Conservation (phyloP, 2,888 invertebrate genomes). For the Escarpia spicata region DNA sequence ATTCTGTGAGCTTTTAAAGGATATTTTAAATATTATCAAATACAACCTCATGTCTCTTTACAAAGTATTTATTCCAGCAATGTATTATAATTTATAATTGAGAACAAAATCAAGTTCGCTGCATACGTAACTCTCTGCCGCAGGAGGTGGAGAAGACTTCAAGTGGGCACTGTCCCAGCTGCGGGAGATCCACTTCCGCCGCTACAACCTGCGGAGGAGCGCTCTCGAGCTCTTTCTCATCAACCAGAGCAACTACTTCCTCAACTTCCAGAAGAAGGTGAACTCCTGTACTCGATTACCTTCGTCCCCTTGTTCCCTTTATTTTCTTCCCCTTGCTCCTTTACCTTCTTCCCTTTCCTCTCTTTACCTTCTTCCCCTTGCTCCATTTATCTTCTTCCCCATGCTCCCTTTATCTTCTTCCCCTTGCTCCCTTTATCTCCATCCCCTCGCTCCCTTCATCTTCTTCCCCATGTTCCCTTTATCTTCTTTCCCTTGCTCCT, state of each 20-base stretch:
- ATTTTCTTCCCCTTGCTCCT: too few relatives aligned
- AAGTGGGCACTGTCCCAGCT: slow-evolving; percentile 71
- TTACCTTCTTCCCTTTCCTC: too few relatives aligned
- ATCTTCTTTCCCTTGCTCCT: too few relatives aligned
- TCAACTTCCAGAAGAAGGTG: slow-evolving; percentile 74
- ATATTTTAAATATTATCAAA: background rate
- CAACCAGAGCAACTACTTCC: slow-evolving; percentile 75
- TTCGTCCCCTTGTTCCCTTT: background rate
- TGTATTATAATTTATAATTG: background rate
- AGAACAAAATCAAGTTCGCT: background rate
- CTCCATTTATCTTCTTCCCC: too few relatives aligned
- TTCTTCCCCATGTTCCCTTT: too few relatives aligned
- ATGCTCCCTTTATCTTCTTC: too few relatives aligned
- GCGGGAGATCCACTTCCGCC: slow-evolving; percentile 73
- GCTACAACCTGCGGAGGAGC: slow-evolving; percentile 74
- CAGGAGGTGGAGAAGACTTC: slow-evolving; percentile 60
- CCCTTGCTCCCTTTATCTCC: too few relatives aligned
- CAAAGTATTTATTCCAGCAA: background rate
- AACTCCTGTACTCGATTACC: background rate
- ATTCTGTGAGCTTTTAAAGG: background rate
- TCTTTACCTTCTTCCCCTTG: too few relatives aligned
- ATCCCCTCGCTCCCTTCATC: too few relatives aligned
- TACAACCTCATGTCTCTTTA: background rate
- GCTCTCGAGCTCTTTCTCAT: slow-evolving; percentile 75
- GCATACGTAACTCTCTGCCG: background rate